Evolutionary conservation across 2,113 vertebrate species (phyloP).

Genomic region (Leuciscus idus): DNA sequence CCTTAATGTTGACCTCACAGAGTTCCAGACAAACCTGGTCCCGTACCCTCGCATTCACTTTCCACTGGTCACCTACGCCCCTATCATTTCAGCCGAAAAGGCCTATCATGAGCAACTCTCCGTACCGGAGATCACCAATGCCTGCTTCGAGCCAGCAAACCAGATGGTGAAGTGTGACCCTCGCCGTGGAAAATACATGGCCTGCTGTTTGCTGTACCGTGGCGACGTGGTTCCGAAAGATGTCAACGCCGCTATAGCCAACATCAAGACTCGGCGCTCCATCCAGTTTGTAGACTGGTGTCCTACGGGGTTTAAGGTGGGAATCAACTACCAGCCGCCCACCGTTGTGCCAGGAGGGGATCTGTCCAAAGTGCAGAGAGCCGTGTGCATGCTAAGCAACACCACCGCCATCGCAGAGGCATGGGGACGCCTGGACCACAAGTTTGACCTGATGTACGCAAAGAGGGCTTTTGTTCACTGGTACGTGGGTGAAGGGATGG

Average conservation of each 20-base stretch:
- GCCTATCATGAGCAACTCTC: slow-evolving; percentile 19
- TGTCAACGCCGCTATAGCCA: slow-evolving; percentile 4
- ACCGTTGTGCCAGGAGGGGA: slow-evolving; percentile 3
- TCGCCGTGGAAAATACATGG: slow-evolving; percentile 28
- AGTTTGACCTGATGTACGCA: slow-evolving; percentile 19
- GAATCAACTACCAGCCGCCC: slow-evolving; percentile 14
- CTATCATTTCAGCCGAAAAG: neutral
- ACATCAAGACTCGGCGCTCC: slow-evolving; percentile 2
- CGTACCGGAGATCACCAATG: slow-evolving; percentile 1
- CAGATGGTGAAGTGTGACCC: slow-evolving; percentile 27
- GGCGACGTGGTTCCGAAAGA: slow-evolving; percentile 13
- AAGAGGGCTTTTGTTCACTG: slow-evolving; percentile 24
- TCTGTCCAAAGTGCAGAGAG: slow-evolving; percentile 26
- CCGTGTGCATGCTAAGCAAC: slow-evolving; percentile 6
- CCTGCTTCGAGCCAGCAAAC: slow-evolving; percentile 1
- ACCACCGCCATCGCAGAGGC: slow-evolving; percentile 13
- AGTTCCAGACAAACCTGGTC: slow-evolving; percentile 22
- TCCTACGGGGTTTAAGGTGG: slow-evolving; percentile 4
- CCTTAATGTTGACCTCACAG: neutral
- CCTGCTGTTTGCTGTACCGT: slow-evolving; percentile 18
- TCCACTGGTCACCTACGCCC: slow-evolving; percentile 9
- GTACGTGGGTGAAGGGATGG: slow-evolving; percentile 25
- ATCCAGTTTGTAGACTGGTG: slow-evolving; percentile 26
- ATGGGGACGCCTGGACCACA: slow-evolving; percentile 3
- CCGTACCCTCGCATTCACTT: slow-evolving; percentile 14